Evolutionary conservation across 2,113 vertebrate genomes (phyloP).

Genomic region (Polypterus senegalus): DNA sequence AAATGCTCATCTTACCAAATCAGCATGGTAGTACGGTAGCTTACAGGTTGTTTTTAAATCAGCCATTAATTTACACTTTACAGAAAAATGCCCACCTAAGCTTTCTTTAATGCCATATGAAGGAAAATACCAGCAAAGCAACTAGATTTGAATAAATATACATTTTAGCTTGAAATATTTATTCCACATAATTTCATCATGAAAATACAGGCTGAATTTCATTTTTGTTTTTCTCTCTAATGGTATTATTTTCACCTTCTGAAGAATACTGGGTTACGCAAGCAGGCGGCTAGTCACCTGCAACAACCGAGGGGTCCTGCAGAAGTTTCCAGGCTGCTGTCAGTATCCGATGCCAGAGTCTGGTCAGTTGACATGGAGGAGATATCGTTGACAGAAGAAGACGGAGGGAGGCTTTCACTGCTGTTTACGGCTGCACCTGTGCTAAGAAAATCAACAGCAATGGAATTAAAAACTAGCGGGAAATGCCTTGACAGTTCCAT

Average conservation of each 20-base stretch:
- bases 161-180: conserved; percentile 58
- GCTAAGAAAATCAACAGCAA: conserved; percentile 91
- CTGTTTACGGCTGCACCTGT: conserved; percentile 99
- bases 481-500: background rate
- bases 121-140: conserved; percentile 85
- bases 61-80: conserved; percentile 72
- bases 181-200: conserved; percentile 59
- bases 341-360: conserved; percentile 96
- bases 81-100: conserved; percentile 55
- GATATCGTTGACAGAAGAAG: conserved; percentile 96
- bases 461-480: conserved; percentile 70
- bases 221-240: conserved; percentile 28
- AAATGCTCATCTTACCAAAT: conserved; percentile 71
- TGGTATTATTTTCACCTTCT: conserved; percentile 65
- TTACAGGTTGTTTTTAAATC: conserved; percentile 51
- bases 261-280: conserved; percentile 97
- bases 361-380: conserved; percentile 99
- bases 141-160: conserved; percentile 85
- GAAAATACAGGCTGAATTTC: conserved; percentile 69
- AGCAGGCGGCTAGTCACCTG: conserved; percentile 99
- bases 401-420: conserved; percentile 96
- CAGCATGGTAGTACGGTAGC: conserved; percentile 49
- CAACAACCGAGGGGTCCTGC: conserved; percentile 96
- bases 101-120: conserved; percentile 50
- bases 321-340: conserved; percentile 98